phyloP scores from a whole-genome alignment of 23 tunicate genomes.

The Halocynthia roretzi region DNA sequence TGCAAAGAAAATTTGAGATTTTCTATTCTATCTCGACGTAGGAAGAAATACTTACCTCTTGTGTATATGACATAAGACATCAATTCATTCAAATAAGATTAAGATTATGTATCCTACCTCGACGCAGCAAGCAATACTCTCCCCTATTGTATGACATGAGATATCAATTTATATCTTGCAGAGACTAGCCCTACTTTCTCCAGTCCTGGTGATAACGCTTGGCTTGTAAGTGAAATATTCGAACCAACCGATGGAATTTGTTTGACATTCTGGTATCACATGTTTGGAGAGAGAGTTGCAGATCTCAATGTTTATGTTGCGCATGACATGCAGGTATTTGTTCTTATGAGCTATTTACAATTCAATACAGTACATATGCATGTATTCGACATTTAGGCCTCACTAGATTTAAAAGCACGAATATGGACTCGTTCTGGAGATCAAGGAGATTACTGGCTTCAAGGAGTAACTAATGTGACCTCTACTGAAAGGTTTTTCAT shows the following conservation, averaged over 20 bases:
- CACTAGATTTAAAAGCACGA: conserved; percentile 31
- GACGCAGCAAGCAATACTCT: too few relatives aligned
- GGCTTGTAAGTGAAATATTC: conserved; percentile 57
- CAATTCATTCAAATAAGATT: too few relatives aligned
- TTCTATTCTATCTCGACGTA: too few relatives aligned
- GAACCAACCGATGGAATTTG: conserved; percentile 43
- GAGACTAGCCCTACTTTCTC: conserved; percentile 46
- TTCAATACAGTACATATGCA: neutral
- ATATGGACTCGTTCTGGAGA: conserved; percentile 52
- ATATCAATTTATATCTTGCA: neutral
- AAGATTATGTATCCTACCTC: too few relatives aligned
- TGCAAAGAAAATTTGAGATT: too few relatives aligned
- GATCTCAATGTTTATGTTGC: conserved; percentile 61
- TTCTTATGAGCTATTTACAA: conserved; percentile 1
- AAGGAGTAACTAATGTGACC: conserved; percentile 53
- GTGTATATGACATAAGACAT: too few relatives aligned
- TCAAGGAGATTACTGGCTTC: conserved; percentile 88
- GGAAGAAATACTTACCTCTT: too few relatives aligned
- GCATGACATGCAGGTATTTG: conserved; percentile 39
- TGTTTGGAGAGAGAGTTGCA: conserved; percentile 75
- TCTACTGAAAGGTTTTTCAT: conserved; percentile 46
- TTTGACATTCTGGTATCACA: conserved; percentile 85
- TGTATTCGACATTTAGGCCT: conserved; percentile 19
- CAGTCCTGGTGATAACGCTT: conserved; percentile 40
- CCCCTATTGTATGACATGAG: too few relatives aligned